phyloP scores from a whole-genome alignment of 2,888 invertebrate genomes.

The Pemphredon lugubris region DNA sequence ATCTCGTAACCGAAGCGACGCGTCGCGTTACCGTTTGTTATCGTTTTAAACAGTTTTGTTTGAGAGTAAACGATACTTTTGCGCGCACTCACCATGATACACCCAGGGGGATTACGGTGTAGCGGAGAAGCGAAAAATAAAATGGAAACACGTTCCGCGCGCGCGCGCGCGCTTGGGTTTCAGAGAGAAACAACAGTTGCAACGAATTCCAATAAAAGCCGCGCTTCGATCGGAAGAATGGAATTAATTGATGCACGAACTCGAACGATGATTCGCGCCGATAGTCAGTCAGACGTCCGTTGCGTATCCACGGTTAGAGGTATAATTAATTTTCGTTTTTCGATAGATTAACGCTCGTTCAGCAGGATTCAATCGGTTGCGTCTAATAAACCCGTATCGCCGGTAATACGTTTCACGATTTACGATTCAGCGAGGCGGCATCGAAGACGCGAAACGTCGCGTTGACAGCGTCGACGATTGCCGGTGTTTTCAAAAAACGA shows the following conservation, averaged over 20 bases:
- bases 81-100: too few species aligned
- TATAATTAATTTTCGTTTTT: slow-evolving; percentile 71
- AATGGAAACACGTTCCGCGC: too few species aligned
- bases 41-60: not conserved
- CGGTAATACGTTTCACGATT: slow-evolving; percentile 2
- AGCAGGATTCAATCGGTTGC: slow-evolving; percentile 35
- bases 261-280: not conserved
- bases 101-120: too few species aligned
- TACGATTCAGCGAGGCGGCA: not conserved
- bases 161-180: too few species aligned
- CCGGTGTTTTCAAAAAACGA: too few species aligned
- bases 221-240: not conserved
- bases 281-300: not conserved
- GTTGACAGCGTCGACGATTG: too few species aligned
- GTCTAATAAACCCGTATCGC: slow-evolving; percentile 19
- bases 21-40: slow-evolving; percentile 6
- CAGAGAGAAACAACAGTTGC: not conserved
- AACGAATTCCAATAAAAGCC: not conserved
- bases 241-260: not conserved
- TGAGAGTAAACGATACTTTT: too few species aligned
- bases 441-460: too few species aligned
- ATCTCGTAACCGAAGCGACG: too few species aligned
- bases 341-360: slow-evolving; percentile 70
- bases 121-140: too few species aligned
- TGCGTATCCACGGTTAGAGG: slow-evolving; percentile 56